Evolutionary conservation across 2,888 invertebrate genomes (phyloP), one percentile per base, ranked within the genome.

Genomic region (Patella pellucida): DNA sequence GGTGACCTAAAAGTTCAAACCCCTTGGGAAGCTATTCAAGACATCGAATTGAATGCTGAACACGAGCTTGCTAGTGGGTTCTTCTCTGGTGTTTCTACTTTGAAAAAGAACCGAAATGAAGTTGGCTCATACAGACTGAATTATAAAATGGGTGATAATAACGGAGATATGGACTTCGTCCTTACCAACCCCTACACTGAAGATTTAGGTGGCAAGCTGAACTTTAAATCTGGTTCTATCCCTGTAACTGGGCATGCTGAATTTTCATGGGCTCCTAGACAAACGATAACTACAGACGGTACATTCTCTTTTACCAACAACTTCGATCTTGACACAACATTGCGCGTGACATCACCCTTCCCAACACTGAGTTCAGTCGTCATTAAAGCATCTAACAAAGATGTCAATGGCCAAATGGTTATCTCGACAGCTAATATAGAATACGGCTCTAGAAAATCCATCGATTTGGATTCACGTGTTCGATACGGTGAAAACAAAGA

Each of bases 11-110:
- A 79, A 52, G 72, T 85, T 11, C 76, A 81, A 69, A 82, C 82
- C 14, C 81, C 84, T 52, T 79, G 82, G 72, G 68, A 67, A 62
- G 69, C 70, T 14, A 9, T 83, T 2, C 71, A 78, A 23, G 79
- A 84, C 56, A 50, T 84, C 27, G 77, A 78, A 19, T 52, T 84
- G 23, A 79, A 71, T 23, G 27, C 85, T 11, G 78, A 81, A 19
- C 85, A 87, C 76, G 80, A 82, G 68, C 78, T 81, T 73, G 78
- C 77, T 15, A 68, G 23, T n/a, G 82, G 84, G 31, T 72, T 80
- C 9, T 77, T 85, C 68, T 79, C 77, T 23, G 79, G 79, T 56
- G 71, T 71, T 3, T 51, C 82, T 1, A 78, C 70, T 7, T 11
- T 82, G 7, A 71, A 75, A 14, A 76, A 75, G 11, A 76, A 81